Evolutionary conservation across 2,113 vertebrate species (phyloP).

Genomic region (Mormyrus lacerda): DNA sequence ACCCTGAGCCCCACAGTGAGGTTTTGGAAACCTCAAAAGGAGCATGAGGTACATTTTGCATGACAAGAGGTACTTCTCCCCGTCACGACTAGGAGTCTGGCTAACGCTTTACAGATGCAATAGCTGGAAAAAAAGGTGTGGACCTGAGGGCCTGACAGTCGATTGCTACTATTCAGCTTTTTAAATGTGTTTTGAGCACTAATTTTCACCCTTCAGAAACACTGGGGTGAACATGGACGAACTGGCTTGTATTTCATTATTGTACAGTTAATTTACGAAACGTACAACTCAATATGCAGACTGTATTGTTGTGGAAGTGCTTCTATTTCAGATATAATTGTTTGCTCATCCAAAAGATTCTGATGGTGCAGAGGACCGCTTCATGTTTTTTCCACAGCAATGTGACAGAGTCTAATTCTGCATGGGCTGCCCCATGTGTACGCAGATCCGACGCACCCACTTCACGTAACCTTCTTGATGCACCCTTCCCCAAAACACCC

Average conservation of each 20-base stretch:
- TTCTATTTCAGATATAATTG: not conserved
- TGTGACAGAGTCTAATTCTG: not conserved
- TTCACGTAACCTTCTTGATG: not conserved
- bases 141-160: not conserved
- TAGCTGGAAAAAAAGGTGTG: not conserved
- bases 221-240: not conserved
- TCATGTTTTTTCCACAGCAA: not conserved
- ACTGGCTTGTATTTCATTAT: not conserved
- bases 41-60: not conserved
- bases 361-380: not conserved
- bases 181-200: not conserved
- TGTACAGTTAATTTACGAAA: not conserved
- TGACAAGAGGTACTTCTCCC: not conserved
- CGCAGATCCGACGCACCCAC: not conserved
- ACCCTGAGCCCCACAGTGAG: not conserved
- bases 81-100: not conserved
- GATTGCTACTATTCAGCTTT: not conserved
- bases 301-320: not conserved
- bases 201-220: not conserved
- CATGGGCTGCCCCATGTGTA: not conserved
- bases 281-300: not conserved
- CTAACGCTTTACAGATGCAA: no score
- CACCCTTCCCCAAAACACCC: not conserved
- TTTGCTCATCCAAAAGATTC: not conserved
- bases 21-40: not conserved